A percentile compares a stretch with the other conserved stretches of the same genome.
These are phyloP conservation scores for Hetaerina americana DNA, from an alignment of 1,140 invertebrate genomes.

Conservation along the genomic window DNA sequence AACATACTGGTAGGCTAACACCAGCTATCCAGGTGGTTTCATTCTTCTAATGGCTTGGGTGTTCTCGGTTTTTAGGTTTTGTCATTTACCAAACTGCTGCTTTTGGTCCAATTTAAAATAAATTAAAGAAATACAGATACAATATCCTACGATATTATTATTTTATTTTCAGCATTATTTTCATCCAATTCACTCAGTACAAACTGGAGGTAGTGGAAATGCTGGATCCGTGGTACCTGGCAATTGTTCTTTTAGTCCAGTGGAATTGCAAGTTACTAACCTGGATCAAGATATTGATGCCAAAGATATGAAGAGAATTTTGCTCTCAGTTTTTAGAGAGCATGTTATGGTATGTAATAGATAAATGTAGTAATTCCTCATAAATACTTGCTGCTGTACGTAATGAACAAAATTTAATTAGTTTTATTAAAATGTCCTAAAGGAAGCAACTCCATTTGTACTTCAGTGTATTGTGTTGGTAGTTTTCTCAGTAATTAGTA, in stretches of 20 bases:
- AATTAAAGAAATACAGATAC: no score
- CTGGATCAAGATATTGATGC: conserved; percentile 60
- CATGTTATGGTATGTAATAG: conserved; percentile 43
- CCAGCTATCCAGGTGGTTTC: no score
- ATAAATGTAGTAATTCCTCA: not conserved
- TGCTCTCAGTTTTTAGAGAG: conserved; percentile 50
- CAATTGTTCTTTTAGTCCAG: no score
- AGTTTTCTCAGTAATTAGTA: no score
- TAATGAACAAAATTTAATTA: not conserved
- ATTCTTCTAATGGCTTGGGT: no score
- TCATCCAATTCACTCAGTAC: not conserved
- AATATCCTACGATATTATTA: no score
- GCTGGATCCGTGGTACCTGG: not conserved
- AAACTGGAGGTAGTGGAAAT: not conserved
- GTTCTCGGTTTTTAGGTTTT: no score
- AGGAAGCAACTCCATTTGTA: no score
- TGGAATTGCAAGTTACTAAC: conserved; percentile 61
- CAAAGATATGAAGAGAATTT: conserved; percentile 52
- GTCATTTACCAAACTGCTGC: no score
- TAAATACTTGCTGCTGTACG: not conserved
- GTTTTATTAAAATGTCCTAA: not conserved
- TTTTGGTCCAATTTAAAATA: no score
- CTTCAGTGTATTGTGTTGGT: no score
- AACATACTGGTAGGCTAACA: no score
- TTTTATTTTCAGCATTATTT: conserved; percentile 10